These are phyloP conservation scores for rabbit (Oryctolagus cuniculus) DNA, from an alignment of 2,113 vertebrate species.

Conservation along the genomic window mOryCun1.1 NC_091450.1:59853001-59853500, in stretches of 20 bases:
- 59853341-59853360: conserved; percentile 72
- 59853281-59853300: conserved; percentile 69
- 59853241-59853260: conserved; percentile 57
- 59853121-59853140: conserved; percentile 88
- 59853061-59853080: conserved; percentile 85
- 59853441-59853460: conserved; percentile 84
- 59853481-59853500: too few relatives aligned
- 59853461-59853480: conserved; percentile 66
- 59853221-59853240: conserved; percentile 75
- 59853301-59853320: too few relatives aligned
- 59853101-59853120: conserved; percentile 86
- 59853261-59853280: conserved; percentile 76
- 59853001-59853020: conserved; percentile 83
- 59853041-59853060: conserved; percentile 88
- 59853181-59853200: conserved; percentile 62
- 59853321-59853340: too few relatives aligned
- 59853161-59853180: conserved; percentile 88
- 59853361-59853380: conserved; percentile 86
- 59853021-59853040: conserved; percentile 86
- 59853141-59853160: conserved; percentile 87
- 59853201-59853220: background rate
- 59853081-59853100: conserved; percentile 92
- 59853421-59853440: conserved; percentile 56
- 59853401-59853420: conserved; percentile 87
- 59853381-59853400: conserved; percentile 84